Evolutionary conservation across 2,888 invertebrate genomes (phyloP).

Genomic region (Chrysina gloriosa): DNA sequence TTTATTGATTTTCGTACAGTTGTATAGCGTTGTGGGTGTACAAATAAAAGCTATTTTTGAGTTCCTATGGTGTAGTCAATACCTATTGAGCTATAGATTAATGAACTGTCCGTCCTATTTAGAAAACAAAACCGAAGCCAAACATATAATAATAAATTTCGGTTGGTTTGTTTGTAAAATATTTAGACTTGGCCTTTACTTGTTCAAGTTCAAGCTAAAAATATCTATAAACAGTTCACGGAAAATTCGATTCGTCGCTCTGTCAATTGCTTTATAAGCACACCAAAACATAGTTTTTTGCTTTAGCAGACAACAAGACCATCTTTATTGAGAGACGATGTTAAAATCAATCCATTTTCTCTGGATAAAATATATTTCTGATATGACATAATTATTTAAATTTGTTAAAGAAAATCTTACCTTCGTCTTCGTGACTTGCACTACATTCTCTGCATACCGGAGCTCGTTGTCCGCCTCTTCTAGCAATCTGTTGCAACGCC

Average conservation of each 20-base stretch:
- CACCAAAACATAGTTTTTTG: too few species aligned
- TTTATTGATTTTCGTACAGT: conserved; percentile 28
- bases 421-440: conserved; percentile 61
- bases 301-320: too few species aligned
- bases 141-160: too few species aligned
- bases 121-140: too few species aligned
- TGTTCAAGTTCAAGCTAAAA: too few species aligned
- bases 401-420: conserved; percentile 48
- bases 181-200: too few species aligned
- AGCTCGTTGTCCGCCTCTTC: conserved; percentile 53
- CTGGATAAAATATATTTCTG: background rate
- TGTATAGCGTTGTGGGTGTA: conserved; percentile 1
- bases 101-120: background rate
- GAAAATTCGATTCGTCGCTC: too few species aligned
- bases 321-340: too few species aligned
- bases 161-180: too few species aligned
- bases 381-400: background rate
- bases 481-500: conserved; percentile 69
- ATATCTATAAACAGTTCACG: too few species aligned
- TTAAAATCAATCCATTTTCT: background rate
- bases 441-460: conserved; percentile 64
- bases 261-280: too few species aligned
- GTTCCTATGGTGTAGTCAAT: conserved; percentile 4
- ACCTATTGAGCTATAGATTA: background rate
- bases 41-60: conserved; percentile 23